Evolutionary conservation across 2,113 vertebrate genomes (phyloP), one percentile per base, ranked within the genome.

Genomic region (Sinocyclocheilus anshuiensis): DNA sequence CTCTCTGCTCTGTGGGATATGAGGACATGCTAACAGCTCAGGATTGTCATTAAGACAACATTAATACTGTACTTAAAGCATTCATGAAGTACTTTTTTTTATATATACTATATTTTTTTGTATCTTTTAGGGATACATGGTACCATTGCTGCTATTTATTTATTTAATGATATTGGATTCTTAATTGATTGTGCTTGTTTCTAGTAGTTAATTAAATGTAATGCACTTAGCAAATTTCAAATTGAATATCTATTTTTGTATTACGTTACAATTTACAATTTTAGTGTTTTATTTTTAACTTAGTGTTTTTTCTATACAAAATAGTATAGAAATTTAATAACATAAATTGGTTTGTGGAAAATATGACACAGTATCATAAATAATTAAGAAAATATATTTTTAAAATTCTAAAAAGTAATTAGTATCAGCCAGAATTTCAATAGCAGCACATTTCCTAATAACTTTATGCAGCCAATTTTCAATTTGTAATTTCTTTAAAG

Each of bases 1-100:
- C 76, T 85, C n/a, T 20, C 33, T 78, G 42, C 75, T 85, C 45
- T 59, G 53, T 42, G 53, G 55, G 24, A n/a, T 77, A 76, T 33
- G 39, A 75, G 42, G n/a, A 24, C n/a, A 24, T 26, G 42, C n/a
- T 76, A 42, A 76, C 72, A 48, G 72, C n/a, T 50, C 72, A 50
- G 72, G 42, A 76, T 15, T 76, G 72, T 48, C 72, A 26, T 1
- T 48, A 13, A 48, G 6, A 76, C 13, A 26, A 15, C 63, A 6
- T 29, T 29, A 67, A 67, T 29, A 67, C 63, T 15, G 42, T 48
- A 48, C 42, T 76, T 48, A 75, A 48, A 75, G n/a, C n/a, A 75
- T 75, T n/a, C 12, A 16, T 45, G n/a, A 5, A 24, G 69, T 24
- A 8, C 22, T 24, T 45, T 24, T 69, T 18, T n/a, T 12, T 36